Conservation (phyloP, 2,888 invertebrate genomes). For the Magallana nippona region DNA sequence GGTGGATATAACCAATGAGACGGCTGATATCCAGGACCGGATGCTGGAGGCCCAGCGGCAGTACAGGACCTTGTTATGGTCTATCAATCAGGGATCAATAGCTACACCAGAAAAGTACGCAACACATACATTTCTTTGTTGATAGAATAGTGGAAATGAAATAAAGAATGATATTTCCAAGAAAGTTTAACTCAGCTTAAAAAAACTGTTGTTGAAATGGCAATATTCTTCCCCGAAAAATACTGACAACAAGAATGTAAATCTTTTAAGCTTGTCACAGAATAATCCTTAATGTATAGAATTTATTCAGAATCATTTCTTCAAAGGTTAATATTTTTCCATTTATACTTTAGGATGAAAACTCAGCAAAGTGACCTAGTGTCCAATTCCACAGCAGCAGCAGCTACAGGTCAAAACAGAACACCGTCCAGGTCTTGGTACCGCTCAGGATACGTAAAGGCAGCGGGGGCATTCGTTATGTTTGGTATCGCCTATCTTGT, state of each 20-base stretch:
- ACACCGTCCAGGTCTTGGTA: constrained; percentile 57
- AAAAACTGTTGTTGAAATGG: too few species aligned
- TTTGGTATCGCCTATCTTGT: constrained; percentile 70
- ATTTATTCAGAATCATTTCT: too few species aligned
- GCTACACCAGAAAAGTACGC: constrained; percentile 39
- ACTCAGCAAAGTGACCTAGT: constrained; percentile 34
- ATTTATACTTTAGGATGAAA: constrained; percentile 36
- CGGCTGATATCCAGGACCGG: constrained; percentile 70
- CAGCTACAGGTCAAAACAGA: constrained; percentile 39
- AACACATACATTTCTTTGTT: too few species aligned
- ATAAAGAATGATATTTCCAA: too few species aligned
- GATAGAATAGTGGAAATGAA: too few species aligned
- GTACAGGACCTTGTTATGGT: constrained; percentile 57
- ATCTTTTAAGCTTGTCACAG: too few species aligned
- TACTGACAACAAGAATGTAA: too few species aligned
- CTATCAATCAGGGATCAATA: constrained; percentile 29
- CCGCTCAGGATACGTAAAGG: constrained; percentile 66
- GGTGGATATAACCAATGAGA: constrained; percentile 64
- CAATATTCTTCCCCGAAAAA: too few species aligned
- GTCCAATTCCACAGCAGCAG: not conserved
- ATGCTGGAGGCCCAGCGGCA: constrained; percentile 68
- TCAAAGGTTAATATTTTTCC: too few species aligned
- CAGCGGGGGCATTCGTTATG: constrained; percentile 67
- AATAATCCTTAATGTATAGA: too few species aligned
- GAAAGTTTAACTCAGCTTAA: too few species aligned